phyloP scores from a whole-genome alignment of 2,113 vertebrate genomes.

The Brevimyrus niger region DNA sequence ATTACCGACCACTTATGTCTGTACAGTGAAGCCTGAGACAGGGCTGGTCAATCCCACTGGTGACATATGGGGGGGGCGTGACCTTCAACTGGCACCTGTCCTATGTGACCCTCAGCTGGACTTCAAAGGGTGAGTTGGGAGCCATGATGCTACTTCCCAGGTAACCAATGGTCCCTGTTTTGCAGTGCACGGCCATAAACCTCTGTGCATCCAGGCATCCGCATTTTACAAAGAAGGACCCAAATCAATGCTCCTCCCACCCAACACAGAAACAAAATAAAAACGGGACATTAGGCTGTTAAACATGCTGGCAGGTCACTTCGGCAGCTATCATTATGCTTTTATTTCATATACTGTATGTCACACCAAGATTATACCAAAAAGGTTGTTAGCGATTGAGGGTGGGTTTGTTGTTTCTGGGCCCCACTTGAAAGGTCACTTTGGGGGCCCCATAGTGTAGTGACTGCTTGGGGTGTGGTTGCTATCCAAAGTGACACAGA shows the following conservation, averaged over 20 bases:
- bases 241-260: background rate
- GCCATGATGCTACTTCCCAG: background rate
- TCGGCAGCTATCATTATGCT: background rate
- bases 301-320: background rate
- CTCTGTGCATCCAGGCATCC: background rate
- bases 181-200: background rate
- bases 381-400: background rate
- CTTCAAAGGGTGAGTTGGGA: background rate
- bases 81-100: background rate
- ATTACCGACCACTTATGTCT: background rate
- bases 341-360: background rate
- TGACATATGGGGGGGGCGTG: background rate
- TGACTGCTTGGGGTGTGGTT: background rate
- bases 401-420: background rate
- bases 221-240: background rate
- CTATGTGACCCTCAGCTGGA: background rate
- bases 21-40: background rate
- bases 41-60: background rate
- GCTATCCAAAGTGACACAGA: background rate
- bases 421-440: background rate
- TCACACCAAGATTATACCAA: background rate
- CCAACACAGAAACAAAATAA: background rate
- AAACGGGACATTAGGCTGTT: background rate
- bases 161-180: background rate
- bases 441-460: background rate